These are phyloP conservation scores for Thymelicus sylvestris DNA, from an alignment of 2,888 invertebrate species.

Conservation along the genomic window DNA sequence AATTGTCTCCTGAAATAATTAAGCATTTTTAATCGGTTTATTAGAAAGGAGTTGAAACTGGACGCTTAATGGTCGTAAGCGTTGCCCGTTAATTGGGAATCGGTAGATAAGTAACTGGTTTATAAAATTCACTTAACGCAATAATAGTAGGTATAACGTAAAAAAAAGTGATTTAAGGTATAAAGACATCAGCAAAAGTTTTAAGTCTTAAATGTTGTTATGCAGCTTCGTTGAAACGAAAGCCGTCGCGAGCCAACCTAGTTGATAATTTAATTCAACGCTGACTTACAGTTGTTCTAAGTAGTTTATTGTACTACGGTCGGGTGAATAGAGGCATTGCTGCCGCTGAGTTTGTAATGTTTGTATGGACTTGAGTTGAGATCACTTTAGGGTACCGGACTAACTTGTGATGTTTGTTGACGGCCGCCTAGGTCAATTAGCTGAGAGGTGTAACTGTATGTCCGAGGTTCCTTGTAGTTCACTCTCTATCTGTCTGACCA, in stretches of 20 bases:
- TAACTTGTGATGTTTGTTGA: not conserved
- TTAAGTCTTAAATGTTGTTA: not conserved
- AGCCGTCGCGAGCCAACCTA: conserved; percentile 18
- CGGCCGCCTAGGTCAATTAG: not conserved
- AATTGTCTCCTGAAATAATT: conserved; percentile 5
- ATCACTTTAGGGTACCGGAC: conserved; percentile 4
- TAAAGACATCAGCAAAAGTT: too few species aligned
- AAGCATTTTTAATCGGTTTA: not conserved
- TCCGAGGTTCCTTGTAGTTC: not conserved
- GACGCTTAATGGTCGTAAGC: too few species aligned
- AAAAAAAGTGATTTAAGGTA: too few species aligned
- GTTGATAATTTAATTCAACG: conserved; percentile 36
- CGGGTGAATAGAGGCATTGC: conserved; percentile 29
- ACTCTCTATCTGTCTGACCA: too few species aligned
- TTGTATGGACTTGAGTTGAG: conserved; percentile 9
- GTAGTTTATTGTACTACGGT: conserved; percentile 36
- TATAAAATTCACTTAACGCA: too few species aligned
- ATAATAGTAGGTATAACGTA: too few species aligned
- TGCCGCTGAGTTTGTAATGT: conserved; percentile 11
- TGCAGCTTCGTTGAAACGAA: conserved; percentile 24
- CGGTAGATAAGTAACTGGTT: too few species aligned
- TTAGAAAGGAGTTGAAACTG: not conserved
- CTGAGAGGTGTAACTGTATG: not conserved
- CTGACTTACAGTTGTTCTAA: conserved; percentile 34
- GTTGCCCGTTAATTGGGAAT: too few species aligned